These are phyloP conservation scores for Pogonus chalceus DNA, from an alignment of 1,140 invertebrate genomes.

Conservation along the genomic window DNA sequence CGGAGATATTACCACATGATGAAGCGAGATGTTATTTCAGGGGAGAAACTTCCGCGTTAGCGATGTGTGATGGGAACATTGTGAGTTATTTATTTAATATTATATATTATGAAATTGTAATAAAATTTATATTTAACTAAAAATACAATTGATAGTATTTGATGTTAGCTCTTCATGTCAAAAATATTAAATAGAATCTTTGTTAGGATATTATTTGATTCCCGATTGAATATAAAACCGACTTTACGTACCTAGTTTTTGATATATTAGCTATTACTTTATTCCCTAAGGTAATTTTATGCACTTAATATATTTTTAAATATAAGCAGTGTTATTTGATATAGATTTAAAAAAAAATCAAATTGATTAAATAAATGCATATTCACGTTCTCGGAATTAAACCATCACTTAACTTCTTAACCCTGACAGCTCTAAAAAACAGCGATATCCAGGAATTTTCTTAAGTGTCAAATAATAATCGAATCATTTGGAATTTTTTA, in stretches of 20 bases:
- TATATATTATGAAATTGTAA: background rate
- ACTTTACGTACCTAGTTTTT: background rate
- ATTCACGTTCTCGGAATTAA: no score
- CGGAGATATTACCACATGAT: slow-evolving; percentile 19
- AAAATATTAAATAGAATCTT: slow-evolving; percentile 2
- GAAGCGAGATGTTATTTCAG: slow-evolving; percentile 28
- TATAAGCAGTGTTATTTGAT: no score
- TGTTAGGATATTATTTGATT: slow-evolving; percentile 4
- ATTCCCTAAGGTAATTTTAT: no score
- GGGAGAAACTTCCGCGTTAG: slow-evolving; percentile 24
- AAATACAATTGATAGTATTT: background rate
- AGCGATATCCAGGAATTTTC: no score
- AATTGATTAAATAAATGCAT: no score
- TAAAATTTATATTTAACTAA: slow-evolving; percentile 3
- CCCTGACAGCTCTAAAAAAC: no score
- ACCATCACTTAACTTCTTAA: no score
- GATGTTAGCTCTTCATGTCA: background rate
- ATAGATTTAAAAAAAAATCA: no score
- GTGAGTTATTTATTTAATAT: slow-evolving; percentile 22
- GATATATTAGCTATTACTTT: background rate
- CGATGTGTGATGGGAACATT: slow-evolving; percentile 28
- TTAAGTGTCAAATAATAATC: no score
- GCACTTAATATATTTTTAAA: no score
- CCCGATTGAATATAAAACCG: background rate
- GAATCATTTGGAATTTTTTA: no score